Conservation (phyloP, 2,113 vertebrate genomes). For the Nothocercus julius region DNA sequence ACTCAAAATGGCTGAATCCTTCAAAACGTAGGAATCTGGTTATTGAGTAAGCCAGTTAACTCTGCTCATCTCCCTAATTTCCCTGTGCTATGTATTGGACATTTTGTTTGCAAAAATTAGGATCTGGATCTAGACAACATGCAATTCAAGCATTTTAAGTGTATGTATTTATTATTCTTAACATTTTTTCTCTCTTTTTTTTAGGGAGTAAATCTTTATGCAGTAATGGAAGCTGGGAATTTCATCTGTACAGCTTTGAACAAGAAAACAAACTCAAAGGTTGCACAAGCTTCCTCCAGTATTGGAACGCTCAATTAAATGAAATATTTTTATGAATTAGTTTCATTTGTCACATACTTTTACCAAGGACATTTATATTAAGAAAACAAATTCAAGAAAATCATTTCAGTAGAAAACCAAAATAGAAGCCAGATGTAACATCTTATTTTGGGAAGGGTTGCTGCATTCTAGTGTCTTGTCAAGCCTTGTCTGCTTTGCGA, state of each 20-base stretch:
- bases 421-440: not conserved
- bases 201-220: conserved; percentile 89
- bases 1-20: not conserved
- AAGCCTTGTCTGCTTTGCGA: not conserved
- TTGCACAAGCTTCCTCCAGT: conserved; percentile 82
- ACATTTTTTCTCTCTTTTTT: conserved; percentile 3
- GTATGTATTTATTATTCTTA: not conserved
- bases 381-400: not conserved
- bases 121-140: not conserved
- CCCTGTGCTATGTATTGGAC: not conserved
- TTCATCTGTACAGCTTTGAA: conserved; percentile 90
- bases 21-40: not conserved
- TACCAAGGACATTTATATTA: not conserved
- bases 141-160: not conserved
- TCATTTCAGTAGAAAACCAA: not conserved
- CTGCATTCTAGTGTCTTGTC: not conserved
- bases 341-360: conserved; percentile 5
- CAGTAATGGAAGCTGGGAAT: conserved; percentile 89
- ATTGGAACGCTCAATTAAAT: conserved; percentile 45
- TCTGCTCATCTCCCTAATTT: not conserved
- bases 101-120: not conserved
- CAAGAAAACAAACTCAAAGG: conserved; percentile 92
- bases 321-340: not conserved
- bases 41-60: not conserved
- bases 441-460: not conserved